Evolutionary conservation across 2,797 vertebrate genomes (phyloP).

Genomic region (Psittacula echo): DNA sequence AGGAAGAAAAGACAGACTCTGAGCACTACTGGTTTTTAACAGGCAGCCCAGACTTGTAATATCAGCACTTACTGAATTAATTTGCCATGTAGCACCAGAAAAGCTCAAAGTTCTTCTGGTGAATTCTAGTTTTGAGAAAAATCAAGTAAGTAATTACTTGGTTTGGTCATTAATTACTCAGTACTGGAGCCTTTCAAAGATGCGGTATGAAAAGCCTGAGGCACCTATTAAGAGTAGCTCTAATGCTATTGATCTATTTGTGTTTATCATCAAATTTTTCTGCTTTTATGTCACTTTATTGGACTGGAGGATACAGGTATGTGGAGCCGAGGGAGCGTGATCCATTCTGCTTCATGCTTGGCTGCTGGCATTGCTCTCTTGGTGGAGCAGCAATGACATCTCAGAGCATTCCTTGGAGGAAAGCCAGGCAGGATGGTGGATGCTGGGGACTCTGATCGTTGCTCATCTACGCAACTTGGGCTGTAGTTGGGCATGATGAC

Average conservation of each 20-base stretch:
- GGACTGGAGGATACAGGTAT: not conserved
- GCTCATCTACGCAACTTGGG: rapidly evolving
- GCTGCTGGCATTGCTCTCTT: not conserved
- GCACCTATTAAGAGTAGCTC: conserved; percentile 63
- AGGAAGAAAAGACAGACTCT: not conserved
- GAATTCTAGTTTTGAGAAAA: conserved; percentile 64
- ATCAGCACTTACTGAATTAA: conserved; percentile 68
- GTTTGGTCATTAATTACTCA: conserved; percentile 70
- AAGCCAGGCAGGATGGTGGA: not conserved
- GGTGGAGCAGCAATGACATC: not conserved
- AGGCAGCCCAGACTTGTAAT: conserved; percentile 48
- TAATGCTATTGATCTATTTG: conserved; percentile 73
- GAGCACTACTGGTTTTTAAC: not conserved
- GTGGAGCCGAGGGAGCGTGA: not conserved
- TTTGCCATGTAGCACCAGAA: conserved; percentile 44
- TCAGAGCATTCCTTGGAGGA: not conserved
- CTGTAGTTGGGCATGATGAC: not conserved
- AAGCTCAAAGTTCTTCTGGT: conserved; percentile 19
- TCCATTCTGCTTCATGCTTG: not conserved
- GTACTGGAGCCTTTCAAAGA: conserved; percentile 54
- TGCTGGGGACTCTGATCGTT: not conserved
- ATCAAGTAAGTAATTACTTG: conserved; percentile 74
- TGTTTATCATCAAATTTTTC: conserved; percentile 50
- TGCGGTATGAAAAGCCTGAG: conserved; percentile 53
- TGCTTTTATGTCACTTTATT: conserved; percentile 58